Evolutionary conservation across 1,140 invertebrate species (phyloP).

Genomic region (Notospermus geniculatus): DNA sequence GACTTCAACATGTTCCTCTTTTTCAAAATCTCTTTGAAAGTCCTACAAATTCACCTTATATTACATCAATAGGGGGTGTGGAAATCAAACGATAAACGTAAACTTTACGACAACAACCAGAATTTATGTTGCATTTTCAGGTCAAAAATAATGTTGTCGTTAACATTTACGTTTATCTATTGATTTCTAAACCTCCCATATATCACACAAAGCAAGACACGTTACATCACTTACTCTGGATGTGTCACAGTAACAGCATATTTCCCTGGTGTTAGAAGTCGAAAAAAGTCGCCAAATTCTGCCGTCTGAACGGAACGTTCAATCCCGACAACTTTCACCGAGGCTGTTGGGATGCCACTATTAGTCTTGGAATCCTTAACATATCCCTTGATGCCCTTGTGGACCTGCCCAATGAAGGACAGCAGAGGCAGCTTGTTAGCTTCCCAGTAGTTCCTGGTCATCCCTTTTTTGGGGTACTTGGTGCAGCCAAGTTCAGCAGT

Average conservation of each 20-base stretch:
- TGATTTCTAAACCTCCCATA: no score
- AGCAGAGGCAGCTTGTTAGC: slow-evolving; percentile 88
- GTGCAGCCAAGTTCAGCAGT: slow-evolving; percentile 96
- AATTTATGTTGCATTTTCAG: no score
- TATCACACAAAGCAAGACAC: no score
- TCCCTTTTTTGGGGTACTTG: slow-evolving; percentile 84
- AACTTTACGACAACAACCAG: no score
- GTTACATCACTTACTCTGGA: no score
- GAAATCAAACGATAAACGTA: no score
- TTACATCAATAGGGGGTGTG: no score
- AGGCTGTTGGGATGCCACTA: slow-evolving; percentile 21
- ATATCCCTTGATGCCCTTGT: slow-evolving; percentile 5
- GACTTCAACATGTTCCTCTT: no score
- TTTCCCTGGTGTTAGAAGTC: slow-evolving; percentile 77
- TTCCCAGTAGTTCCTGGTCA: slow-evolving; percentile 88
- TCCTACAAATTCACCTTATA: no score
- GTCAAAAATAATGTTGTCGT: no score
- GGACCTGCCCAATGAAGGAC: slow-evolving; percentile 69
- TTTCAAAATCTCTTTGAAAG: no score
- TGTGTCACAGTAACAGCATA: slow-evolving; percentile 71
- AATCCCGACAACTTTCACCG: neutral
- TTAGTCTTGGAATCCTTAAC: neutral
- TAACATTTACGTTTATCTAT: no score
- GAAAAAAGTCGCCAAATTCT: slow-evolving; percentile 91
- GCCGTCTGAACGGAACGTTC: slow-evolving; percentile 77